Evolutionary conservation across 2,797 vertebrate genomes (phyloP).

Genomic region (Picus viridis): DNA sequence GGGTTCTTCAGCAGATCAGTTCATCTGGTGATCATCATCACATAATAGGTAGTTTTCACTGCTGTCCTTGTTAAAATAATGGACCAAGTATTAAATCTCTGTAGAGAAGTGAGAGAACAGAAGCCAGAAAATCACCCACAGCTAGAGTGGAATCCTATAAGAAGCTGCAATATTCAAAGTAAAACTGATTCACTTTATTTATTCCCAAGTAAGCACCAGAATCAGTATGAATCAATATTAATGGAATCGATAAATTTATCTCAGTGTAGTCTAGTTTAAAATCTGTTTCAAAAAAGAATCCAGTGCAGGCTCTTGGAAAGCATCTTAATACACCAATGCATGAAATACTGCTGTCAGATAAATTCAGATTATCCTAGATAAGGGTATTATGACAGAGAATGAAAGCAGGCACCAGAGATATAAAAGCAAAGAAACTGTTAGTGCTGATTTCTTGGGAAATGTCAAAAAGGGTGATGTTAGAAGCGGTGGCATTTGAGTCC

Average conservation of each 20-base stretch:
- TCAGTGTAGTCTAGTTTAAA: not conserved
- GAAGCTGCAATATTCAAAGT: not conserved
- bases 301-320: not conserved
- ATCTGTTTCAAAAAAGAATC: not conserved
- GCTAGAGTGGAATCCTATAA: not conserved
- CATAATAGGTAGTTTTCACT: not conserved
- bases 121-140: not conserved
- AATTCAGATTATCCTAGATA: not conserved
- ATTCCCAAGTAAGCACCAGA: not conserved
- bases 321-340: not conserved
- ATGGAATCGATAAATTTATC: not conserved
- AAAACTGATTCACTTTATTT: not conserved
- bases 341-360: conserved; percentile 3
- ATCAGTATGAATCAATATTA: conserved; percentile 1
- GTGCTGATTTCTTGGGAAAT: not conserved
- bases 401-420: not conserved
- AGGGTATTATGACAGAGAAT: not conserved
- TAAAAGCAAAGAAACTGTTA: not conserved
- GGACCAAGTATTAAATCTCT: not conserved
- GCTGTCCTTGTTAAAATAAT: not conserved
- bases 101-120: not conserved
- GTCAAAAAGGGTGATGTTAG: not conserved
- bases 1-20: not conserved
- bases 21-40: not conserved
- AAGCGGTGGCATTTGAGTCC: not conserved